A percentile compares a stretch with the other conserved stretches of the same genome.
phyloP scores from a whole-genome alignment of 2,113 vertebrate species.

The Zosterops borbonicus region DNA sequence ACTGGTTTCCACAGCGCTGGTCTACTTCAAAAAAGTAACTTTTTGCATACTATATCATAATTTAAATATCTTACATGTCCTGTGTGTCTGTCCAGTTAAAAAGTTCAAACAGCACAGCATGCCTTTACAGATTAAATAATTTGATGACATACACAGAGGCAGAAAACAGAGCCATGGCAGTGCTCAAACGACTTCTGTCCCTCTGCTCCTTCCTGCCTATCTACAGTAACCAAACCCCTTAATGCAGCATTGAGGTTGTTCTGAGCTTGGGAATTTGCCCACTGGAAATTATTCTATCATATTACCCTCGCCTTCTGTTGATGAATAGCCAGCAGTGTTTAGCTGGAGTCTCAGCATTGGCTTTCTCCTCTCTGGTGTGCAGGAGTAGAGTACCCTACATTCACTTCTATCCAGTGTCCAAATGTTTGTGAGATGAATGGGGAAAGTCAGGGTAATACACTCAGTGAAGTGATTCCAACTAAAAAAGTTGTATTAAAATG shows the following conservation, averaged over 20 bases:
- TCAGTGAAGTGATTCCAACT: background rate
- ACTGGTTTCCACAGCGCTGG: background rate
- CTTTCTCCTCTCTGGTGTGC: background rate
- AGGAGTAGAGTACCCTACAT: background rate
- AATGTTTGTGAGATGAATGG: background rate
- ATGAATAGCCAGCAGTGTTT: background rate
- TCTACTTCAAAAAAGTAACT: background rate
- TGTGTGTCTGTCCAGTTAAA: background rate
- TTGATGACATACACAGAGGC: background rate
- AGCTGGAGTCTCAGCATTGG: background rate
- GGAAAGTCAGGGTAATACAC: background rate
- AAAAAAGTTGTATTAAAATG: background rate
- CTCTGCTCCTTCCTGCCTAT: background rate
- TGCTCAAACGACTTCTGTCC: background rate
- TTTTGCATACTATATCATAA: background rate
- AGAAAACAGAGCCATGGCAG: background rate
- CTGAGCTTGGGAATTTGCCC: conserved; percentile 1
- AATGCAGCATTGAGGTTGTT: background rate
- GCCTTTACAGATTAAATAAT: background rate
- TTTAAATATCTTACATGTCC: background rate
- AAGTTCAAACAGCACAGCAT: background rate
- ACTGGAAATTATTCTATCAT: background rate
- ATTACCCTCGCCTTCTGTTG: background rate
- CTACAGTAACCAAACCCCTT: conserved; percentile 23
- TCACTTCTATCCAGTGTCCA: background rate